Conservation (phyloP, 2,113 vertebrate species). For the Rhinopomastus cyanomelas region DNA sequence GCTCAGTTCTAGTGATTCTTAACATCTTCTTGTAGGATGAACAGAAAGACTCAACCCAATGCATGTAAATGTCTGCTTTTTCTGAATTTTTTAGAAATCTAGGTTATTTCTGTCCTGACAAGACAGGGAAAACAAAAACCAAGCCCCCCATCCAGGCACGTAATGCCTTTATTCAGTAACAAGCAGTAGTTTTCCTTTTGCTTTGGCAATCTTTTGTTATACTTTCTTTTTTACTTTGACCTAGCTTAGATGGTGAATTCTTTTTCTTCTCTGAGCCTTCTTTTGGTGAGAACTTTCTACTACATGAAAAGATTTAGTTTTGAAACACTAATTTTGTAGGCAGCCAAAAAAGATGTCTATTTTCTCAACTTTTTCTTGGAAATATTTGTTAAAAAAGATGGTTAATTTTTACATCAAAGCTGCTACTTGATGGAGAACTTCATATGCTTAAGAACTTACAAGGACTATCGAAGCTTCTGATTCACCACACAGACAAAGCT, state of each 20-base stretch:
- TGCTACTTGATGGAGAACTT: background rate
- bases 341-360: conserved; percentile 29
- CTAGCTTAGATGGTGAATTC: background rate
- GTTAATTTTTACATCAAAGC: background rate
- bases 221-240: background rate
- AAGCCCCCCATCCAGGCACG: background rate
- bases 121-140: background rate
- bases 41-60: background rate
- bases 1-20: background rate
- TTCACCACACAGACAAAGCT: background rate
- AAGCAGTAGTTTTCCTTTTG: background rate
- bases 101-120: background rate
- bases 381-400: background rate
- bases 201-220: background rate
- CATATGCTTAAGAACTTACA: conserved; percentile 19
- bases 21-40: background rate
- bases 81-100: background rate
- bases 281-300: background rate
- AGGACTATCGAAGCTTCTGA: conserved; percentile 9
- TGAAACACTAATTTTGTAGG: background rate
- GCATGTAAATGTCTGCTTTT: background rate
- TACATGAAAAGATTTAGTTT: background rate
- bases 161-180: background rate
- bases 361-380: background rate
- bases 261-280: background rate